These are phyloP conservation scores for Gavia stellata DNA, from an alignment of 2,113 vertebrate species.

Conservation along the genomic window DNA sequence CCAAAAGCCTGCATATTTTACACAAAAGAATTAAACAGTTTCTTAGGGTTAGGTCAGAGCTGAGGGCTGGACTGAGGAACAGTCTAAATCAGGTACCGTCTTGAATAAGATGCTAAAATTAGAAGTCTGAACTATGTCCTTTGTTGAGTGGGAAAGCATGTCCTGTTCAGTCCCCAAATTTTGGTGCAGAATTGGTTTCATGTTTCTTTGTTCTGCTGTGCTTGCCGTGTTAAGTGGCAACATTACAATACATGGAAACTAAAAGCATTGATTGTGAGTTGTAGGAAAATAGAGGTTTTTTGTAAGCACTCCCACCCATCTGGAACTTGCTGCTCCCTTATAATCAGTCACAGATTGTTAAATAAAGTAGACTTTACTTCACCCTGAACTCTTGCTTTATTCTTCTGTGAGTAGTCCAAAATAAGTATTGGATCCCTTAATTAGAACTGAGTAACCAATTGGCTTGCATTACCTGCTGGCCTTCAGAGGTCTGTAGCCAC, in stretches of 20 bases:
- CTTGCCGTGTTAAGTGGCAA: not conserved
- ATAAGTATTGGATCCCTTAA: constrained; percentile 45
- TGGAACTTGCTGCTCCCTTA: constrained; percentile 61
- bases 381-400: constrained; percentile 38
- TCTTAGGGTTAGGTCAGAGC: not conserved
- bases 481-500: constrained; percentile 32
- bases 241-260: not conserved
- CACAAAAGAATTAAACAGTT: not conserved
- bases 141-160: not conserved
- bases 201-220: constrained; percentile 15
- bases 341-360: constrained; percentile 63
- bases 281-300: constrained; percentile 48
- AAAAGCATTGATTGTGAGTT: constrained; percentile 47
- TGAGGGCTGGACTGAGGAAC: not conserved
- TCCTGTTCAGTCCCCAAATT: constrained; percentile 9
- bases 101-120: constrained; percentile 25
- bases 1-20: not conserved
- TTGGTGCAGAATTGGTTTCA: constrained; percentile 23
- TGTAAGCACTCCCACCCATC: constrained; percentile 54
- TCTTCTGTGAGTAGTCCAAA: constrained; percentile 32
- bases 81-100: not conserved
- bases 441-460: constrained; percentile 58
- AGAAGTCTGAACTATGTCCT: not conserved
- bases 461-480: constrained; percentile 53
- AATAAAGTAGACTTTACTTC: constrained; percentile 42